Evolutionary conservation across 1,140 invertebrate species (phyloP).

Genomic region (Heterodera carotae): DNA sequence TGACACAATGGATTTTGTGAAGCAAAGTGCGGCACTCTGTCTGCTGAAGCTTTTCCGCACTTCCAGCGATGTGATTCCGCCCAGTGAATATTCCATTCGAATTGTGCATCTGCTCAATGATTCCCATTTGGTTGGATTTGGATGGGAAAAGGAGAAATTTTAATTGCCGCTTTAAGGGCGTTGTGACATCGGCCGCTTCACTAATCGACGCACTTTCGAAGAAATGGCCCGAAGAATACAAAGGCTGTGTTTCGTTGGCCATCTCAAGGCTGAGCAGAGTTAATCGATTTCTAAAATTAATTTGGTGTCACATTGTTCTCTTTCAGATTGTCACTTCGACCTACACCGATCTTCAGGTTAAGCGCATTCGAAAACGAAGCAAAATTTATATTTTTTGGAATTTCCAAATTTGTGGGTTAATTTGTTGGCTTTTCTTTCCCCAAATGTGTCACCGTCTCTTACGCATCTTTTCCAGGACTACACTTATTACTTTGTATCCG

Average conservation of each 20-base stretch:
- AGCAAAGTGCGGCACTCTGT: slow-evolving; percentile 97
- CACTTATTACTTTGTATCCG: slow-evolving; percentile 99
- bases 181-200: slow-evolving; percentile 96
- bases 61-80: slow-evolving; percentile 86
- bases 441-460: neutral
- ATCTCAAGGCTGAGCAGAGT: slow-evolving; percentile 92
- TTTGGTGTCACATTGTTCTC: slow-evolving; percentile 1
- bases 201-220: slow-evolving; percentile 97
- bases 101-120: slow-evolving; percentile 98
- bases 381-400: too few species aligned
- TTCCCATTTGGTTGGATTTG: slow-evolving; percentile 79
- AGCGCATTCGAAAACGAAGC: too few species aligned
- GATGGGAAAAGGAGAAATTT: neutral
- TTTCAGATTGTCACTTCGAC: slow-evolving; percentile 63
- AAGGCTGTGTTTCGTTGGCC: slow-evolving; percentile 94
- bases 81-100: slow-evolving; percentile 95
- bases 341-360: slow-evolving; percentile 54
- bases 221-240: slow-evolving; percentile 98
- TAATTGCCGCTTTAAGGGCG: slow-evolving; percentile 66
- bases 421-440: slow-evolving; percentile 49
- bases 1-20: slow-evolving; percentile 98
- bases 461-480: slow-evolving; percentile 77
- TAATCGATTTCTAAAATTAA: slow-evolving; percentile 37
- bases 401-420: too few species aligned
- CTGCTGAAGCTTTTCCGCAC: slow-evolving; percentile 88